phyloP scores from a whole-genome alignment of 2,888 invertebrate species.

The Drosophila glabriapex region DNA sequence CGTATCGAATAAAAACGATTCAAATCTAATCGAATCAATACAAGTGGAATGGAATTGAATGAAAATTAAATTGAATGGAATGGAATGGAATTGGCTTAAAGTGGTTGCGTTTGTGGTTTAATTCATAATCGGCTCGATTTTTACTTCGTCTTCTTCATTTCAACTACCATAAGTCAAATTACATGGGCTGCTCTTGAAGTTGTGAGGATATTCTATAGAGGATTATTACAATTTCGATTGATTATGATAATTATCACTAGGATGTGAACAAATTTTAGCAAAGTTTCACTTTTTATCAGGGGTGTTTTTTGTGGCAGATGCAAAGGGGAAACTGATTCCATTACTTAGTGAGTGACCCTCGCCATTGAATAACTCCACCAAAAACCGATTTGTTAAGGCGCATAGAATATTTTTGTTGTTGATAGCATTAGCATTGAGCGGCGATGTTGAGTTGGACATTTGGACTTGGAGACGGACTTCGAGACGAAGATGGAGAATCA shows the following conservation, averaged over 20 bases:
- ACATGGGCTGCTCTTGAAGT: background rate
- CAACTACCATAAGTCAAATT: background rate
- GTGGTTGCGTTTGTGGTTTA: conserved; percentile 35
- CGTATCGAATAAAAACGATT: background rate
- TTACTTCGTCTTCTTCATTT: background rate
- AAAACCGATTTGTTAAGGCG: conserved; percentile 26
- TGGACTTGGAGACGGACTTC: conserved; percentile 30
- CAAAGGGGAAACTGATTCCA: conserved; percentile 15
- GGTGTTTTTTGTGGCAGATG: background rate
- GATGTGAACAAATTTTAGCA: background rate
- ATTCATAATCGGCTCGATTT: conserved; percentile 40
- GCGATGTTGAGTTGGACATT: background rate
- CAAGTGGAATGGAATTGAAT: conserved; percentile 28
- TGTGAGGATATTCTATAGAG: background rate
- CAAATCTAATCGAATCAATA: background rate
- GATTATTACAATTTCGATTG: background rate
- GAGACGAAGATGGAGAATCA: conserved; percentile 41
- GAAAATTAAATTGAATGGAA: conserved; percentile 29
- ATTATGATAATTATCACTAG: background rate
- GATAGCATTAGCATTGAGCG: conserved; percentile 65
- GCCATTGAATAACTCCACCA: conserved; percentile 9
- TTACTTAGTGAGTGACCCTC: conserved; percentile 56
- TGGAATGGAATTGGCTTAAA: conserved; percentile 29
- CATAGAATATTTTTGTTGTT: conserved; percentile 59
- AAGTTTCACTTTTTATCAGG: background rate